These are phyloP conservation scores for Erythrolamprus reginae DNA, from an alignment of 2,113 vertebrate species.

Conservation along the genomic window DNA sequence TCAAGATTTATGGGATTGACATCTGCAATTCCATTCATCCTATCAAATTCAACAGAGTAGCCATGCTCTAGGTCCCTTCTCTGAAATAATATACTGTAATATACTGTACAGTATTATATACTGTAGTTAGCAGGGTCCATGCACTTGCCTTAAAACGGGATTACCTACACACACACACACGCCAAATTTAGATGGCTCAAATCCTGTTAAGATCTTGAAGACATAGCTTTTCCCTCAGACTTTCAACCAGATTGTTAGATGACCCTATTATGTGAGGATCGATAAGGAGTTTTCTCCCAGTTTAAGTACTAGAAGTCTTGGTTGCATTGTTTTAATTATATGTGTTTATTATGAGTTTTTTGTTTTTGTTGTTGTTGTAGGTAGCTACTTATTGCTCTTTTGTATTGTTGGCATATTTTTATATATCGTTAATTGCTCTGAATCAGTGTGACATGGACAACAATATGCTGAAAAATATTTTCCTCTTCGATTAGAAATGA, in stretches of 20 bases:
- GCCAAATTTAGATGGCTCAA: not conserved
- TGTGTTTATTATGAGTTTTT: not conserved
- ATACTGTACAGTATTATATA: too few species aligned
- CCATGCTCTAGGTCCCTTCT: not conserved
- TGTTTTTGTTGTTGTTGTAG: not conserved
- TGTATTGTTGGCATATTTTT: not conserved
- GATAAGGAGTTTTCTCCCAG: not conserved
- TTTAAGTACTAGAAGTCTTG: not conserved
- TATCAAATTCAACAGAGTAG: not conserved
- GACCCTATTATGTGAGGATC: not conserved
- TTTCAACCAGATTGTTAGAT: not conserved
- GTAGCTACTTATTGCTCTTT: not conserved
- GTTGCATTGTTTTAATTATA: not conserved
- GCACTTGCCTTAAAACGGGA: not conserved
- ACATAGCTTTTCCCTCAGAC: not conserved
- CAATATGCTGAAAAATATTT: not conserved
- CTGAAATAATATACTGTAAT: not conserved
- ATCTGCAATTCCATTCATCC: not conserved
- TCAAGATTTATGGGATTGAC: not conserved
- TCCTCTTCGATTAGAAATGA: constrained; percentile 13
- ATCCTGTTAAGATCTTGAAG: not conserved
- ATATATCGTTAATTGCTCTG: not conserved
- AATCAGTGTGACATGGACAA: not conserved
- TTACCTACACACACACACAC: fast-evolving
- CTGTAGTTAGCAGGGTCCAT: not conserved